phyloP scores from a whole-genome alignment of 2,797 vertebrate genomes.

The Picus viridis region DNA sequence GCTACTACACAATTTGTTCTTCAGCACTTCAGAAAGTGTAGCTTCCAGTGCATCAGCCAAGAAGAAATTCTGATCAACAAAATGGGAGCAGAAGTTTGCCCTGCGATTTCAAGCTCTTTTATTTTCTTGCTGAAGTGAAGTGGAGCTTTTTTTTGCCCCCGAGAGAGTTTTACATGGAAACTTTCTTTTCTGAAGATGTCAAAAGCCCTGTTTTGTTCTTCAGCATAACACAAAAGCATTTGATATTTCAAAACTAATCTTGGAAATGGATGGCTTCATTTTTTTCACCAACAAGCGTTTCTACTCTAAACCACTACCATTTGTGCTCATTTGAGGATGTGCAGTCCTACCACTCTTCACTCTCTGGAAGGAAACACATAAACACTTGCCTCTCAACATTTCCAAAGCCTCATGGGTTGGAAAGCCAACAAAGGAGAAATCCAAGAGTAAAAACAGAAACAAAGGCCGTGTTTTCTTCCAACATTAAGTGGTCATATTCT shows the following conservation, averaged over 20 bases:
- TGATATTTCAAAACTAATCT: neutral
- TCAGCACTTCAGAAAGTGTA: neutral
- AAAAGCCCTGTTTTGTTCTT: neutral
- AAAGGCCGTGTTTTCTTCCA: neutral
- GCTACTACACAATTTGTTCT: neutral
- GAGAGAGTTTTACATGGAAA: neutral
- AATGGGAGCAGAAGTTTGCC: neutral
- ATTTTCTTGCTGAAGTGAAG: neutral
- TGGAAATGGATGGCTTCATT: neutral
- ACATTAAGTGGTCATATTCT: neutral
- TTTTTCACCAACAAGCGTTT: neutral
- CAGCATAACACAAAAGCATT: neutral
- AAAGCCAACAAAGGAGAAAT: neutral
- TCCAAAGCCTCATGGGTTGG: neutral
- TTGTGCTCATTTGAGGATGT: neutral
- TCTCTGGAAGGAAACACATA: neutral
- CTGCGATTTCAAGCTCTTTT: neutral
- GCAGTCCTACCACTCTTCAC: neutral
- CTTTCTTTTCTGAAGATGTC: neutral
- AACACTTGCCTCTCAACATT: neutral
- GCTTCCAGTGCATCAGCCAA: neutral
- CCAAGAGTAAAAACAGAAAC: neutral
- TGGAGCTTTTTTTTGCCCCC: neutral
- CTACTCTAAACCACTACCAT: neutral
- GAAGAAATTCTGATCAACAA: neutral